Evolutionary conservation across 92 coral and sea anemone species (phyloP).

Genomic region (Hydrozoanthus gracilis): DNA sequence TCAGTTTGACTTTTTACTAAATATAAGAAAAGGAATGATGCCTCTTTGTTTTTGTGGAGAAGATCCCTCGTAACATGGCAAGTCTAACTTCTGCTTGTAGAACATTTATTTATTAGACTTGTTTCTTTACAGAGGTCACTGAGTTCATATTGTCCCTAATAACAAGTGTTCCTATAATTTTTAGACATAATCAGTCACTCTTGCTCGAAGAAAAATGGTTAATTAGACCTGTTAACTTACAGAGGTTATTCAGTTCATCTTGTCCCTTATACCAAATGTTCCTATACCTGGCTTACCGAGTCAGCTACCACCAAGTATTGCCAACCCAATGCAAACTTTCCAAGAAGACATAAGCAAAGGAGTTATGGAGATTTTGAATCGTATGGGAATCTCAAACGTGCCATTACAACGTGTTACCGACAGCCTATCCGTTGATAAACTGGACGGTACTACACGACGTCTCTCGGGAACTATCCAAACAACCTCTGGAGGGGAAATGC

Average conservation of each 20-base stretch:
- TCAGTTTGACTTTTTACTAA: too few species aligned
- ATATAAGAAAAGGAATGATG: too few species aligned
- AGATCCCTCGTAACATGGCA: too few species aligned
- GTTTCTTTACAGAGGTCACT: too few species aligned
- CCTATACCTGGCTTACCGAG: slow-evolving; percentile 46
- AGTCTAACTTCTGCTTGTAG: too few species aligned
- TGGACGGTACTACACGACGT: slow-evolving; percentile 25
- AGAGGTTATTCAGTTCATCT: slow-evolving; percentile 39
- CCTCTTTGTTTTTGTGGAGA: too few species aligned
- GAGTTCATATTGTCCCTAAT: too few species aligned
- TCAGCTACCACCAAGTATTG: slow-evolving; percentile 15
- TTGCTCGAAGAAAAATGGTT: too few species aligned
- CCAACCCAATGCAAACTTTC: slow-evolving; percentile 24
- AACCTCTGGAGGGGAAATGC: slow-evolving; percentile 22
- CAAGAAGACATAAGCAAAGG: slow-evolving; percentile 45
- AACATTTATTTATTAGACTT: too few species aligned
- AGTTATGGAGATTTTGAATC: slow-evolving; percentile 26
- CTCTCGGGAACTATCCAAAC: slow-evolving; percentile 7
- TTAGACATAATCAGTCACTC: too few species aligned
- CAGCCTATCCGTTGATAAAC: not conserved
- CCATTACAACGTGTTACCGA: slow-evolving; percentile 29
- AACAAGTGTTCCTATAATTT: too few species aligned
- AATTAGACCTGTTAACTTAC: not conserved
- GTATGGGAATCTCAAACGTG: slow-evolving; percentile 39
- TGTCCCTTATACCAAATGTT: slow-evolving; percentile 29